phyloP scores from a whole-genome alignment of 2,797 vertebrate species.

The Melanotaenia boesemani region DNA sequence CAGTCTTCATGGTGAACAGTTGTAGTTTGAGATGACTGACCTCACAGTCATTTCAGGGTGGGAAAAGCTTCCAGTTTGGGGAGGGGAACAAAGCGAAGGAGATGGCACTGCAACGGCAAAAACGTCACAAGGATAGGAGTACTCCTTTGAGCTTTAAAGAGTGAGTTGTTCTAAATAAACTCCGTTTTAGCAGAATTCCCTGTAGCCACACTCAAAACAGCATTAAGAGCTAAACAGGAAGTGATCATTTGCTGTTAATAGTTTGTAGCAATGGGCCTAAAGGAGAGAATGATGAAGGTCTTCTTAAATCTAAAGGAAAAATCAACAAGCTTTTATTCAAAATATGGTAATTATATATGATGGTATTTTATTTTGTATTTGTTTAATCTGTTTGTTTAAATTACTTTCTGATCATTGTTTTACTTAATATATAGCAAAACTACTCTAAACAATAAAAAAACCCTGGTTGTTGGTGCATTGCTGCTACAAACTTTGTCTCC shows the following conservation, averaged over 20 bases:
- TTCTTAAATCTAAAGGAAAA: slow-evolving; percentile 17
- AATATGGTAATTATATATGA: not conserved
- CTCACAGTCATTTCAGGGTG: slow-evolving; percentile 9
- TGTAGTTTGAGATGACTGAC: slow-evolving; percentile 13
- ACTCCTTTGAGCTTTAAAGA: not conserved
- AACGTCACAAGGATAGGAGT: not conserved
- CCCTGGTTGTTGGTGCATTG: slow-evolving; percentile 1
- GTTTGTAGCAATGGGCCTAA: slow-evolving; percentile 47
- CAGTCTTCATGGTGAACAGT: slow-evolving; percentile 16
- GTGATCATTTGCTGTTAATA: slow-evolving; percentile 45
- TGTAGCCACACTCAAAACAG: slow-evolving; percentile 17
- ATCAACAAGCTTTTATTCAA: not conserved
- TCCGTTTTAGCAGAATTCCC: slow-evolving; percentile 43
- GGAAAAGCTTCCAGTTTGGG: slow-evolving; percentile 7
- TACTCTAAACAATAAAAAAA: not conserved
- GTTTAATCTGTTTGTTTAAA: no score
- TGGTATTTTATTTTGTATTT: not conserved
- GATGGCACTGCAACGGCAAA: slow-evolving; percentile 6
- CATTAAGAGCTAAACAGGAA: slow-evolving; percentile 59
- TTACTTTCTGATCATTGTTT: not conserved
- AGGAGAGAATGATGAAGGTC: slow-evolving; percentile 32
- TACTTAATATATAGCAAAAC: not conserved
- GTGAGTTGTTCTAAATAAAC: slow-evolving; percentile 15
- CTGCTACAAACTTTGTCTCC: slow-evolving; percentile 39
- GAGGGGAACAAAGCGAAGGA: not conserved